Base-by-base conservation (phyloP, 2,113 vertebrate species). In the Smithornis capensis region DNA sequence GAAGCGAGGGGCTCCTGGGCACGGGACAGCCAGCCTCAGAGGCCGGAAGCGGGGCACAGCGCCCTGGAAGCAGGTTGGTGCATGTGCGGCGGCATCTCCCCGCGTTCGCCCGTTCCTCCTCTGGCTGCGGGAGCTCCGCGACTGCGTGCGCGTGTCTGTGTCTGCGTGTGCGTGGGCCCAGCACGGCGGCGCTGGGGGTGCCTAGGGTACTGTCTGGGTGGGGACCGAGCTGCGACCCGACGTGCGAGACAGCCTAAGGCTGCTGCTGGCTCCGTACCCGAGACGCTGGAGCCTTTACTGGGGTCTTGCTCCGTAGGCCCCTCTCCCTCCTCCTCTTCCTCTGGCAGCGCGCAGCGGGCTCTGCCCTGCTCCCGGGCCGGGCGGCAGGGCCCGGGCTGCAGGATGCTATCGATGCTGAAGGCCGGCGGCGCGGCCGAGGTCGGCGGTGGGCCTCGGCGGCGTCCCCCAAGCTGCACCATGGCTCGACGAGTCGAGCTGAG, bases 371-470 rank as follows among this genome's bases (percentile, higher is more conserved):
- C 73, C 64, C 23, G 3, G 73, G n/a, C 83, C 13, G 63, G 59
- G 35, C 79, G 55, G 65, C 60, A 53, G 62, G 94, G 95, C 4
- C 79, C 75, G 68, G 45, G 56, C 79, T 88, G 80, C 47, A 95
- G 91, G 73, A 97, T 96, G 68, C 95, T 94, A 78, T 94, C 95
- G 52, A 96, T 95, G 92, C 96, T 96, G 90, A 97, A 97, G 42
- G 94, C 73, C 35, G 93, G 90, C 42, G 86, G 83, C 6, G 81
- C 55, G 29, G 79, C 38, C 5, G 83, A 69, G 69, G 25, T 29
- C 23, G 59, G 78, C 23, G 63, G 78, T 16, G 65, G 55, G 69
- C 42, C 56, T 74, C 70, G 45, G 71, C 44, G 44, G 68, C 71
- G 52, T 28, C 53, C 31, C 4, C 83, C 79, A 63, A 92, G 80